These are phyloP conservation scores for Gopherus evgoodei DNA, from an alignment of 2,113 vertebrate genomes.

Conservation along the genomic window DNA sequence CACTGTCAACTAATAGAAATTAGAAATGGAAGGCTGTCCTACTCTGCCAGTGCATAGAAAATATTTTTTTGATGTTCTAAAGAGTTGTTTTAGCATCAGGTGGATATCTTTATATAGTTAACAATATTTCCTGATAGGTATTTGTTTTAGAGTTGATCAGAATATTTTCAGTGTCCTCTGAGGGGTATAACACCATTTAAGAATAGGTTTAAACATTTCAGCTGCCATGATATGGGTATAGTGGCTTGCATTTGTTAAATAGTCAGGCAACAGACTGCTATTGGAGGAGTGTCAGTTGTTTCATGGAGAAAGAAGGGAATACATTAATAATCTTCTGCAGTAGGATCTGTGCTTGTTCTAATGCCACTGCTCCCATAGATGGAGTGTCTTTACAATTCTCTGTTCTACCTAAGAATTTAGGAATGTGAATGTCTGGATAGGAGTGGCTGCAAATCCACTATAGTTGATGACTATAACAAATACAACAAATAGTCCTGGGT, in stretches of 20 bases:
- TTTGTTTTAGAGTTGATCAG: neutral
- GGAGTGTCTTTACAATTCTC: rapidly evolving
- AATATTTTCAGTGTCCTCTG: neutral
- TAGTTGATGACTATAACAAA: neutral
- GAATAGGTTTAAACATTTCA: neutral
- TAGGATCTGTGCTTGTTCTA: neutral
- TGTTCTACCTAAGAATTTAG: neutral
- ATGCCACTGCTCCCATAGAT: neutral
- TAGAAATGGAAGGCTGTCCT: neutral
- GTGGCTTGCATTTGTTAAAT: rapidly evolving
- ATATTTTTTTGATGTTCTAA: neutral
- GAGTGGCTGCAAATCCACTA: neutral
- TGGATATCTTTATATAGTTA: neutral
- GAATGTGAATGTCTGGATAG: neutral
- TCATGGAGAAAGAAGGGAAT: neutral
- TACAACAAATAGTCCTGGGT: neutral
- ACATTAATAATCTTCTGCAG: neutral
- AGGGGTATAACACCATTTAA: neutral
- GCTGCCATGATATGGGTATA: rapidly evolving
- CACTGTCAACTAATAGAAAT: neutral
- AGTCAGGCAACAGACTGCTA: rapidly evolving
- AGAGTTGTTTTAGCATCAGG: neutral
- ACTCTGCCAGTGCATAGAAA: neutral
- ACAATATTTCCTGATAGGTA: neutral
- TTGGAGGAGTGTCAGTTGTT: neutral